A percentile compares a stretch with the other conserved stretches of the same genome.
Evolutionary conservation across 92 coral and sea anemone species (phyloP).

Genomic region (Paramuricea clavata): DNA sequence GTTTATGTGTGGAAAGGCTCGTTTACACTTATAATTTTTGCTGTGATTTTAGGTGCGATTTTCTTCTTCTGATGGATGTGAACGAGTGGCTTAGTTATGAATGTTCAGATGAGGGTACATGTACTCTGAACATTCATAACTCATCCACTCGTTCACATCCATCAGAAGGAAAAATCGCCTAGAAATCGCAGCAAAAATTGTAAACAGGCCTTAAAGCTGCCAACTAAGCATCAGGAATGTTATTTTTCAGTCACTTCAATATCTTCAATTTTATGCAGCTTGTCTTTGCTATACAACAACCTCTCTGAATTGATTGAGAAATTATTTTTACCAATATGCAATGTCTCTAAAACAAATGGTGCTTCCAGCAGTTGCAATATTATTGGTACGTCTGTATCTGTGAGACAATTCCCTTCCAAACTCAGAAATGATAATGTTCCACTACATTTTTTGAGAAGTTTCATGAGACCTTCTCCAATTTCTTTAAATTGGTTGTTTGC

Average conservation of each 20-base stretch:
- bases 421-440: slow-evolving; percentile 67
- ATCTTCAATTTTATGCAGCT: not conserved
- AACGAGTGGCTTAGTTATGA: too few relatives aligned
- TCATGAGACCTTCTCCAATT: slow-evolving; percentile 46
- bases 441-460: slow-evolving; percentile 70
- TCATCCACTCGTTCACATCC: too few relatives aligned
- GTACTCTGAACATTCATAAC: too few relatives aligned
- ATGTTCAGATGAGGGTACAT: too few relatives aligned
- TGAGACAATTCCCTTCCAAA: slow-evolving; percentile 79
- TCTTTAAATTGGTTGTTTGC: slow-evolving; percentile 69
- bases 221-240: too few relatives aligned
- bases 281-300: not conserved
- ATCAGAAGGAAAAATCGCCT: too few relatives aligned
- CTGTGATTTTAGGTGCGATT: too few relatives aligned
- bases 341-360: not conserved
- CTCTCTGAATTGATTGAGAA: not conserved
- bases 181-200: too few relatives aligned
- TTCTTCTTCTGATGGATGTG: too few relatives aligned
- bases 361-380: not conserved
- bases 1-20: too few relatives aligned
- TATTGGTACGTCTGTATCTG: not conserved
- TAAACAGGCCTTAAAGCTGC: too few relatives aligned
- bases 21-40: too few relatives aligned
- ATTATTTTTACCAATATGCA: not conserved
- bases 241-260: not conserved